Evolutionary conservation across 2,888 invertebrate species (phyloP).

Genomic region (Lysandra bellargus): DNA sequence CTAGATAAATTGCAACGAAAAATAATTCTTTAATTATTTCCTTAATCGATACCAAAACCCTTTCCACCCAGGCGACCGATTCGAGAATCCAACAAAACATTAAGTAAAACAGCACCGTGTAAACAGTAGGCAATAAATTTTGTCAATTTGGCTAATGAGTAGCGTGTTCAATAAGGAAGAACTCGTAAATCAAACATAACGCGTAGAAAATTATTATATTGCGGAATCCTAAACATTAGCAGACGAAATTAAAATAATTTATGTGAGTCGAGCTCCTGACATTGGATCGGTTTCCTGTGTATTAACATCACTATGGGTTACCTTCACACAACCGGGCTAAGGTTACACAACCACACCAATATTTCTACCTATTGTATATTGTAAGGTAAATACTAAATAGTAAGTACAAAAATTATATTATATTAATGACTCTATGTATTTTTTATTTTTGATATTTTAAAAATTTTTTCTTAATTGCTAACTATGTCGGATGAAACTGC

Average conservation of each 20-base stretch:
- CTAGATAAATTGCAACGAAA: neutral
- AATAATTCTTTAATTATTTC: neutral
- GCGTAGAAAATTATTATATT: slow-evolving; percentile 2
- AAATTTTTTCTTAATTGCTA: neutral
- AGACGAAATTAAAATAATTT: slow-evolving; percentile 46
- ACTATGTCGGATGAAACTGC: neutral
- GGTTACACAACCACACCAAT: slow-evolving; percentile 53
- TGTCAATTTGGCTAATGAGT: slow-evolving; percentile 9
- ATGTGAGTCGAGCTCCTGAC: slow-evolving; percentile 57
- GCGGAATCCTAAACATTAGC: slow-evolving; percentile 16
- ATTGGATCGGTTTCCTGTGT: slow-evolving; percentile 74
- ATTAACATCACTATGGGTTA: slow-evolving; percentile 72
- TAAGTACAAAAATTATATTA: slow-evolving; percentile 18
- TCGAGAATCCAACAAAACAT: neutral
- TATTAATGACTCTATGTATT: neutral
- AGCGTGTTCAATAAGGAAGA: neutral
- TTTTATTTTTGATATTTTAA: neutral
- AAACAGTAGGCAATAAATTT: neutral
- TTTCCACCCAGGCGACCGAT: neutral
- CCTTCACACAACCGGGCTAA: slow-evolving; percentile 76
- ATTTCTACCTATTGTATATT: slow-evolving; percentile 35
- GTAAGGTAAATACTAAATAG: slow-evolving; percentile 24
- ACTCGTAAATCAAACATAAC: neutral
- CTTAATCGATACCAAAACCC: no score
- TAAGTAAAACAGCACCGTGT: neutral